Evolutionary conservation across 2,113 vertebrate species (phyloP).

Genomic region (Donacobius atricapilla): DNA sequence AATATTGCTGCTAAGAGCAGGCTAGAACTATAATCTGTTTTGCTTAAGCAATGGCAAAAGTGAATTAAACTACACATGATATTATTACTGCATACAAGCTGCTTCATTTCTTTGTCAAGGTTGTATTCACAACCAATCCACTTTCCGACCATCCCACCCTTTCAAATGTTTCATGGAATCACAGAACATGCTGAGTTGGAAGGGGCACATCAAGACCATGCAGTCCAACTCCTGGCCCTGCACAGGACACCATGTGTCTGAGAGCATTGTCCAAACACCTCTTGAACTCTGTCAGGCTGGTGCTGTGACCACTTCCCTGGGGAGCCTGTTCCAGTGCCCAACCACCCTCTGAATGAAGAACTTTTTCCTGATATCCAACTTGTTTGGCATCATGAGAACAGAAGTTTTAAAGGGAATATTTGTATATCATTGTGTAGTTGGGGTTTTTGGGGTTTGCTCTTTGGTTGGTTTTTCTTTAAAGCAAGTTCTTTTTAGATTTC

Average conservation of each 20-base stretch:
- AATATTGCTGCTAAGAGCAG: not conserved
- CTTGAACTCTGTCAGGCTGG: not conserved
- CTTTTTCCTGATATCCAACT: not conserved
- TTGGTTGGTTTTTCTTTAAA: not conserved
- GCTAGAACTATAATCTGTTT: not conserved
- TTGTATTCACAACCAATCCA: not conserved
- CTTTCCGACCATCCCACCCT: not conserved
- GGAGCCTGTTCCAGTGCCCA: not conserved
- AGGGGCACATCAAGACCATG: not conserved
- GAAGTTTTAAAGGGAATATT: not conserved
- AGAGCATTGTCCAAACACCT: not conserved
- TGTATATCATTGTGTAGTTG: not conserved
- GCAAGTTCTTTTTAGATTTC: not conserved
- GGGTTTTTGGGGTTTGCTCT: fast-evolving
- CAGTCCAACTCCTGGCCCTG: not conserved
- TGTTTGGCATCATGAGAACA: not conserved
- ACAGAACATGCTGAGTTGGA: not conserved
- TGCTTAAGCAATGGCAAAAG: not conserved
- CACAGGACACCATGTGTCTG: not conserved
- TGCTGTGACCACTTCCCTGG: not conserved
- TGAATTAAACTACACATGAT: not conserved
- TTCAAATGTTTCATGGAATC: not conserved
- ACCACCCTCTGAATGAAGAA: not conserved
- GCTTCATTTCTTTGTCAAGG: not conserved
- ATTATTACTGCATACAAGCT: no score